Conservation (phyloP, 2,888 invertebrate genomes). For the Pyrgus malvae region DNA sequence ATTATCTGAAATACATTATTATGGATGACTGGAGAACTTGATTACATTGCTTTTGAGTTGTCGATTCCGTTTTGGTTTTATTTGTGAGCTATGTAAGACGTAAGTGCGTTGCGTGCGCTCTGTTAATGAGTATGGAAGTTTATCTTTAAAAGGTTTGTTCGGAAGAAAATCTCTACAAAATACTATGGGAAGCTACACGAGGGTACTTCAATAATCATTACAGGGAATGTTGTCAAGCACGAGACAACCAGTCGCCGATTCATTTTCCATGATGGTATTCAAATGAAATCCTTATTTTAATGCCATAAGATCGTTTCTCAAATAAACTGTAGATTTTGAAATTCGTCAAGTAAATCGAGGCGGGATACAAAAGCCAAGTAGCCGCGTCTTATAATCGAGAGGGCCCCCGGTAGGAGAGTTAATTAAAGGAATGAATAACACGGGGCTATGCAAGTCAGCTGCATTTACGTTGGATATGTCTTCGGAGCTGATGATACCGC, state of each 20-base stretch:
- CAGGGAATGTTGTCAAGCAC: slow-evolving; percentile 58
- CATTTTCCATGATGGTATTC: not conserved
- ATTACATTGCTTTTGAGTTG: slow-evolving; percentile 49
- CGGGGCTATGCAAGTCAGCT: slow-evolving; percentile 72
- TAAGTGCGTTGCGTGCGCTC: not conserved
- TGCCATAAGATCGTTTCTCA: slow-evolving; percentile 46
- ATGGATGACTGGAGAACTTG: slow-evolving; percentile 53
- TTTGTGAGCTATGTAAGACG: slow-evolving; percentile 18
- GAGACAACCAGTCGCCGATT: slow-evolving; percentile 72
- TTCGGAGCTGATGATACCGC: slow-evolving; percentile 20
- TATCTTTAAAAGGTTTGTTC: too few species aligned
- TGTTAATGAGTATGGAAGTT: not conserved
- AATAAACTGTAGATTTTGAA: slow-evolving; percentile 33
- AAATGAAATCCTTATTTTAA: slow-evolving; percentile 40
- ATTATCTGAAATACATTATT: slow-evolving; percentile 61
- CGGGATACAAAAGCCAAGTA: slow-evolving; percentile 71
- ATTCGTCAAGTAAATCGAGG: slow-evolving; percentile 46
- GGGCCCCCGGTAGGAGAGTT: slow-evolving; percentile 74
- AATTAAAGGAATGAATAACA: slow-evolving; percentile 79
- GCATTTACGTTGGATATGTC: slow-evolving; percentile 53
- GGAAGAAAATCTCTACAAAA: not conserved
- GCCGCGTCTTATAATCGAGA: slow-evolving; percentile 75
- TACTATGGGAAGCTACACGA: not conserved
- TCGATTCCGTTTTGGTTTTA: slow-evolving; percentile 40
- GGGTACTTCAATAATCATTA: slow-evolving; percentile 33